Evolutionary conservation across 1,140 invertebrate genomes (phyloP).

Genomic region (Calephelis nemesis): DNA sequence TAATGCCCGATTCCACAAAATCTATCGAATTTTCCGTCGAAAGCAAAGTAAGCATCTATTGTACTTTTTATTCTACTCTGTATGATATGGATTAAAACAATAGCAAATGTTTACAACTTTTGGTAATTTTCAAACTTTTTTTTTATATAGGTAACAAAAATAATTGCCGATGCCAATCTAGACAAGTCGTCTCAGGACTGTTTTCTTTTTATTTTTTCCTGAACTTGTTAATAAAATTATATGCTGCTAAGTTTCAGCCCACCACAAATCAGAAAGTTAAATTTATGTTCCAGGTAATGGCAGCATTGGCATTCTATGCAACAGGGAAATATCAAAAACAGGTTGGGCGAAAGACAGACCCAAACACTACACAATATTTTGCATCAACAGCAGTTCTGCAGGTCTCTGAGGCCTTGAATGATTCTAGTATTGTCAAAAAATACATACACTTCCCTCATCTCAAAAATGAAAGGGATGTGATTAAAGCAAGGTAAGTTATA

Average conservation of each 20-base stretch:
- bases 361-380: conserved; percentile 65
- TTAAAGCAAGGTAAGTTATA: conserved; percentile 53
- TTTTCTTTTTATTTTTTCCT: too few relatives aligned
- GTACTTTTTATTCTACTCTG: conserved; percentile 11
- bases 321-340: conserved; percentile 66
- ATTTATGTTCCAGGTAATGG: conserved; percentile 47
- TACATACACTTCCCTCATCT: conserved; percentile 71
- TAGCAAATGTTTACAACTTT: too few relatives aligned
- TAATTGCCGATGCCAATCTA: too few relatives aligned
- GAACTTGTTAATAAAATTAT: too few relatives aligned
- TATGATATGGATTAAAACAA: neutral
- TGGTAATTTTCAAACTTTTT: too few relatives aligned
- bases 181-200: too few relatives aligned
- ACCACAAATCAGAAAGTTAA: too few relatives aligned
- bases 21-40: conserved; percentile 68
- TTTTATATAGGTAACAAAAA: too few relatives aligned
- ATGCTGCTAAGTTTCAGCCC: too few relatives aligned
- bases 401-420: conserved; percentile 64
- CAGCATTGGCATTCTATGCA: conserved; percentile 61
- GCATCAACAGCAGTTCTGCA: conserved; percentile 60
- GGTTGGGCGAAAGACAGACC: conserved; percentile 55
- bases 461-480: conserved; percentile 57
- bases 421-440: conserved; percentile 60
- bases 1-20: conserved; percentile 67
- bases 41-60: conserved; percentile 49